Percentiles rank a stretch among this genome's conserved stretches.
phyloP scores from a whole-genome alignment of 2,113 vertebrate species.

The Microcebus ravelobensis region DNA sequence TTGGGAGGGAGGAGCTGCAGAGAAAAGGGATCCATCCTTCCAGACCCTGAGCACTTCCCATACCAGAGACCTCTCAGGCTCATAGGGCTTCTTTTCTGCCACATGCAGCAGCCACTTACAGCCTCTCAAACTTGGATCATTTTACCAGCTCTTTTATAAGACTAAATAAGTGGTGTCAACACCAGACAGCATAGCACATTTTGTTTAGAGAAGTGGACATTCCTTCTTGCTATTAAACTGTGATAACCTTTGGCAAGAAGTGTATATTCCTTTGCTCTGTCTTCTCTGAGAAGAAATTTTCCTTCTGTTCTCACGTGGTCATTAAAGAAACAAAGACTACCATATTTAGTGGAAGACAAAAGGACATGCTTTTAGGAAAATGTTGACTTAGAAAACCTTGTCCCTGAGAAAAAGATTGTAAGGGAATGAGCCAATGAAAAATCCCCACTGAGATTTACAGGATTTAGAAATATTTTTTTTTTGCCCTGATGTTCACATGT shows the following conservation, averaged over 20 bases:
- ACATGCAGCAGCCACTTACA: background rate
- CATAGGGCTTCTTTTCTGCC: background rate
- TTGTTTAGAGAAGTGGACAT: constrained; percentile 7
- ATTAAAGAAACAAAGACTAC: constrained; percentile 57
- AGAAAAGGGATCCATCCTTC: no score
- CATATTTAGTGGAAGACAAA: constrained; percentile 74
- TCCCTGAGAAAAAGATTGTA: constrained; percentile 69
- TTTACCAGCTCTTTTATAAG: background rate
- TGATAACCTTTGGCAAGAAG: constrained; percentile 67
- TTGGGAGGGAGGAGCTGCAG: rapidly evolving
- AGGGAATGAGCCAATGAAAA: constrained; percentile 10
- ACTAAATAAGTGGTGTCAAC: constrained; percentile 8
- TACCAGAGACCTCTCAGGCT: background rate
- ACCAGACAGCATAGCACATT: background rate
- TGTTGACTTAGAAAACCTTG: constrained; percentile 70
- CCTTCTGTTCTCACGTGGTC: constrained; percentile 63
- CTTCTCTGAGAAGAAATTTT: constrained; percentile 70
- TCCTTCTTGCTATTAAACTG: constrained; percentile 37
- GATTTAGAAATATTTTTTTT: constrained; percentile 25
- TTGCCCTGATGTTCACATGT: constrained; percentile 49
- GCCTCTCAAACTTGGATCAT: background rate
- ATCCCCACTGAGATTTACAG: constrained; percentile 47
- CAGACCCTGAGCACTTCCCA: rapidly evolving
- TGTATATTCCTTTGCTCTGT: background rate
- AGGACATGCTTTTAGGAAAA: constrained; percentile 61